These are phyloP conservation scores for Argya squamiceps DNA, from an alignment of 2,797 vertebrate species.

Conservation along the genomic window DNA sequence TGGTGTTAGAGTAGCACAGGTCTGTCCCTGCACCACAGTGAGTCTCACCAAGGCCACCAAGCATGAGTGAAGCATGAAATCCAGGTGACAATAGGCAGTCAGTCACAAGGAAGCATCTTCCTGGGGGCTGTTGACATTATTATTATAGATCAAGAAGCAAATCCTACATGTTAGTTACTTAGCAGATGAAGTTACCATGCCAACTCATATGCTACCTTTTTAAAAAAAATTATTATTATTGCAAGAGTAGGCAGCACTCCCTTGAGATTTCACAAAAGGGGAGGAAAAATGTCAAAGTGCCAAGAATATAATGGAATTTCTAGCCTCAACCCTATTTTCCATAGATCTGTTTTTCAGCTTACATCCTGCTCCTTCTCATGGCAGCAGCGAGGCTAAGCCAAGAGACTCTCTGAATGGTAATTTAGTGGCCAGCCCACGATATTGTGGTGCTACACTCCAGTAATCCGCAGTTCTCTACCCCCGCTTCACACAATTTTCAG, in stretches of 20 bases:
- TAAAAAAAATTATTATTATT: conserved; percentile 55
- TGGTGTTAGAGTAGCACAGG: background rate
- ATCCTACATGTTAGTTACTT: conserved; percentile 63
- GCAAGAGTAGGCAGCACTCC: conserved; percentile 41
- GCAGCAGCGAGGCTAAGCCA: conserved; percentile 32
- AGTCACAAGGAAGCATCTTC: conserved; percentile 34
- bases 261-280: conserved; percentile 62
- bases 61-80: background rate
- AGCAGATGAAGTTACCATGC: conserved; percentile 72
- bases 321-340: conserved; percentile 44
- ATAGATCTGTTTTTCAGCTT: conserved; percentile 48
- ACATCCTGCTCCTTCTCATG: conserved; percentile 2
- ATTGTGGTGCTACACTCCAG: conserved; percentile 55
- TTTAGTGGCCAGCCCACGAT: conserved; percentile 55
- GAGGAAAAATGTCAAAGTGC: conserved; percentile 66
- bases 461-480: background rate
- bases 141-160: conserved; percentile 63
- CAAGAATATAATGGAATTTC: conserved; percentile 59
- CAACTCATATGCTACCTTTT: conserved; percentile 64
- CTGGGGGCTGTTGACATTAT: conserved; percentile 58
- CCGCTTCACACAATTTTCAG: conserved; percentile 27
- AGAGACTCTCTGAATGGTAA: conserved; percentile 51
- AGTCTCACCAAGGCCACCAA: background rate
- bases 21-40: background rate
- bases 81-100: background rate